These are phyloP conservation scores for Scaptodrosophila latifasciaeformis DNA, from an alignment of 2,888 invertebrate species.

Conservation along the genomic window DNA sequence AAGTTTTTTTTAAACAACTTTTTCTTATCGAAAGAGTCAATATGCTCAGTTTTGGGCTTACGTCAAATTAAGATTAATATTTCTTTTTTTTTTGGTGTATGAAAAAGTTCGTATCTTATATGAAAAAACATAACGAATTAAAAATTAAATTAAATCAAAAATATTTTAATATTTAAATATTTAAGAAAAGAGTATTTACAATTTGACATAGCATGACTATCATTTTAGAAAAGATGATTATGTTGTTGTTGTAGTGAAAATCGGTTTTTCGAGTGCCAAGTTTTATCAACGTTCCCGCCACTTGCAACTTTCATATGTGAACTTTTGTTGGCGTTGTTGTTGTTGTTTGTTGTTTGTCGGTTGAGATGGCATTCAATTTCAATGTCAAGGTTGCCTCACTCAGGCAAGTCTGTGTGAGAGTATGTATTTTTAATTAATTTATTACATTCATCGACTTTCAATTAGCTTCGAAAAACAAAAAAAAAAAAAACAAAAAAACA, in stretches of 20 bases:
- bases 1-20: too few species aligned
- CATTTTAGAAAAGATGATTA: too few species aligned
- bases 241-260: slow-evolving; percentile 49
- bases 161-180: too few species aligned
- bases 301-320: slow-evolving; percentile 62
- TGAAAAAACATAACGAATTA: too few species aligned
- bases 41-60: too few species aligned
- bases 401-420: slow-evolving; percentile 11
- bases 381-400: slow-evolving; percentile 60
- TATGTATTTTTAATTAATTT: slow-evolving; percentile 47
- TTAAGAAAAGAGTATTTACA: neutral
- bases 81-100: too few species aligned
- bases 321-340: slow-evolving; percentile 41
- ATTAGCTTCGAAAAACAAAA: slow-evolving; percentile 51
- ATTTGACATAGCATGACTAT: too few species aligned
- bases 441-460: slow-evolving; percentile 66
- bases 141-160: too few species aligned
- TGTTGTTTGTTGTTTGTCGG: slow-evolving; percentile 22
- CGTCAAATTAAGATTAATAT: too few species aligned
- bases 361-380: slow-evolving; percentile 53
- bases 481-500: neutral
- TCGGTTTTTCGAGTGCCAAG: slow-evolving; percentile 57
- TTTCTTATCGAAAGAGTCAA: too few species aligned
- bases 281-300: slow-evolving; percentile 22
- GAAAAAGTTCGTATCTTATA: too few species aligned